Evolutionary conservation across 2,797 vertebrate species (phyloP), one percentile per base, ranked within the genome.

Genomic region (Epinephelus coioides): DNA sequence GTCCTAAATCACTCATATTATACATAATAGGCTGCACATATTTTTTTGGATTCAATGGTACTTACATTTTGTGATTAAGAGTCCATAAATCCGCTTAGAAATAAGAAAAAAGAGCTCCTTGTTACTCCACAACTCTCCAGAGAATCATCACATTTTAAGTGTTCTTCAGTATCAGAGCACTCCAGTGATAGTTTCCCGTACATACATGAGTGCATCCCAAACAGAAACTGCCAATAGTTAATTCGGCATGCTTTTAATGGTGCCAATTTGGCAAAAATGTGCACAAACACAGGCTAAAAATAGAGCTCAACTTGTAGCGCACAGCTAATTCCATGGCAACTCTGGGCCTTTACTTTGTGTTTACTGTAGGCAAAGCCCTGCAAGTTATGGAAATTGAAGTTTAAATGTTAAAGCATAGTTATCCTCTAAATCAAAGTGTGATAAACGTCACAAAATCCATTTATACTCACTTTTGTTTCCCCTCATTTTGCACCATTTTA

Each of bases 281-380:
- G 12, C 15, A 30, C 15, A 6, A 65, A 27, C 43, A 6, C 6
- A 14, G 34, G 38, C 11, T 43, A 19, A 10, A 21, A 47, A 6
- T 6, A 10, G 1, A 0, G 1, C 2, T 44, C 1, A 38, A 17
- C 2, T 15, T 7, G 34, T 34, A 2, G 18, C 6, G 10, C 4
- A 18, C 4, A 38, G 27, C n/a, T 34, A 34, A 34, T 34, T 34
- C 7, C 34, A 34, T 34, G 34, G 34, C 34, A 34, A 34, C 34
- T 34, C 34, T 34, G 7, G 34, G 34, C 34, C 7, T 34, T 34
- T 34, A 34, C 34, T 34, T 34, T 7, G 7, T 47, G 47, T 65
- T 64, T 44, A 51, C 65, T 23, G 19, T 30, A 10, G 2, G 4
- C 5, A 17, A 44, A 40, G 2, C 0, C n/a, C 8, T 19, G 9